A percentile compares a stretch with the other conserved stretches of the same genome.
phyloP scores from a whole-genome alignment of 2,113 vertebrate genomes.

The Bos javanicus region DNA sequence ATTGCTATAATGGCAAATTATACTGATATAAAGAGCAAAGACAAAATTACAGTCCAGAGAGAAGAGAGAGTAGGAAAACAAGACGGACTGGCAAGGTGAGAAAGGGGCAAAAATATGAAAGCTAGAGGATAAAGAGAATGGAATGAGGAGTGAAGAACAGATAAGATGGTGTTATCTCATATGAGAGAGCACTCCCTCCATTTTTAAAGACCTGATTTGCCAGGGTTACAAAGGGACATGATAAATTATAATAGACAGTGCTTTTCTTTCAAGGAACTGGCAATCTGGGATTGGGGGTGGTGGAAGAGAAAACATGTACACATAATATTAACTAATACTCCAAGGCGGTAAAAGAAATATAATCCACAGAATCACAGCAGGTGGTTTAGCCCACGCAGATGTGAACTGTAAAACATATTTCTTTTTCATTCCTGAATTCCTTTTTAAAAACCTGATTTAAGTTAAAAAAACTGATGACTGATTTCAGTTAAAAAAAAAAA shows the following conservation, averaged over 20 bases:
- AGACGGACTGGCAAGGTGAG: neutral
- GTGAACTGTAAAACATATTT: slow-evolving; percentile 46
- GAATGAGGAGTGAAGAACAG: neutral
- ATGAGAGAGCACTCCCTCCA: neutral
- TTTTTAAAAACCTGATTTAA: slow-evolving; percentile 49
- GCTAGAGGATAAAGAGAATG: neutral
- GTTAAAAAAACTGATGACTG: neutral
- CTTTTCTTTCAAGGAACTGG: slow-evolving; percentile 38
- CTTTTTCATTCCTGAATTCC: slow-evolving; percentile 19
- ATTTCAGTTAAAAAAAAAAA: slow-evolving; percentile 57
- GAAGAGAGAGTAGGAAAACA: neutral
- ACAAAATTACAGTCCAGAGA: neutral
- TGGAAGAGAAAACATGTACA: slow-evolving; percentile 38
- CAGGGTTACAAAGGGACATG: neutral
- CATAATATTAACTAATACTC: neutral
- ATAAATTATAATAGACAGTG: neutral
- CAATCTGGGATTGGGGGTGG: neutral
- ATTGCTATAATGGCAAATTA: neutral
- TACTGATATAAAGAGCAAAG: neutral
- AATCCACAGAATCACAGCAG: slow-evolving; percentile 15
- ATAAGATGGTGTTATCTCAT: neutral
- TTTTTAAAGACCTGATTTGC: neutral
- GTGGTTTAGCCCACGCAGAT: slow-evolving; percentile 32
- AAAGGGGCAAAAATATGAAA: neutral
- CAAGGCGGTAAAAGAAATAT: neutral